A percentile compares a stretch with the other conserved stretches of the same genome.
Conservation (phyloP, 64 coral and sea anemone species). For the Montipora capricornis region DNA sequence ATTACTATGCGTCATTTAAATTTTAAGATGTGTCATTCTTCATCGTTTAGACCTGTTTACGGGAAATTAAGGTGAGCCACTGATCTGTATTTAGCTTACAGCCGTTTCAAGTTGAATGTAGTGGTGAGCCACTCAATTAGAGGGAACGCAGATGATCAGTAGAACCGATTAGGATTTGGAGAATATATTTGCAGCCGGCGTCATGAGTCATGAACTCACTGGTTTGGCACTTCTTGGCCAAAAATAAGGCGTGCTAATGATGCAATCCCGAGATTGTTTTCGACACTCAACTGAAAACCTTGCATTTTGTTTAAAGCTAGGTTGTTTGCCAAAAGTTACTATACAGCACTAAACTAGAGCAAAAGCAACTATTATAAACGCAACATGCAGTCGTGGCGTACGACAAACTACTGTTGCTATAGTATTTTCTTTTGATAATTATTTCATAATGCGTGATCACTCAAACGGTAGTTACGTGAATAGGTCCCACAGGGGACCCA, state of each 20-base stretch:
- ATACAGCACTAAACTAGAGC: background rate
- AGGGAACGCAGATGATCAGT: background rate
- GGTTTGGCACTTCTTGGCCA: background rate
- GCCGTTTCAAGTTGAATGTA: background rate
- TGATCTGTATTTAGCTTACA: background rate
- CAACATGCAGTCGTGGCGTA: background rate
- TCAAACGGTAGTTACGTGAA: constrained; percentile 96
- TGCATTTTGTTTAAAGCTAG: background rate
- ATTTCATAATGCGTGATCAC: background rate
- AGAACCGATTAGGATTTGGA: background rate
- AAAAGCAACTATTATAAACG: constrained; percentile 3
- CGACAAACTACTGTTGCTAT: background rate
- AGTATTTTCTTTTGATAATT: background rate
- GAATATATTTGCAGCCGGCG: too few relatives aligned
- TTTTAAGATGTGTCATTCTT: too few relatives aligned
- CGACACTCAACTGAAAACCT: background rate
- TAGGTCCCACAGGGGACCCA: constrained; percentile 79
- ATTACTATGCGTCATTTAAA: too few relatives aligned
- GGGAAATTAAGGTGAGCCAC: background rate
- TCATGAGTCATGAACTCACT: too few relatives aligned
- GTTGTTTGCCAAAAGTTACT: background rate
- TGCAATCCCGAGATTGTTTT: background rate
- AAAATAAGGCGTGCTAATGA: background rate
- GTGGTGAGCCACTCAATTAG: background rate
- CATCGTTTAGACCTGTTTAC: too few relatives aligned